Conservation (phyloP, 2,113 vertebrate genomes). For the Xerus inauris region DNA sequence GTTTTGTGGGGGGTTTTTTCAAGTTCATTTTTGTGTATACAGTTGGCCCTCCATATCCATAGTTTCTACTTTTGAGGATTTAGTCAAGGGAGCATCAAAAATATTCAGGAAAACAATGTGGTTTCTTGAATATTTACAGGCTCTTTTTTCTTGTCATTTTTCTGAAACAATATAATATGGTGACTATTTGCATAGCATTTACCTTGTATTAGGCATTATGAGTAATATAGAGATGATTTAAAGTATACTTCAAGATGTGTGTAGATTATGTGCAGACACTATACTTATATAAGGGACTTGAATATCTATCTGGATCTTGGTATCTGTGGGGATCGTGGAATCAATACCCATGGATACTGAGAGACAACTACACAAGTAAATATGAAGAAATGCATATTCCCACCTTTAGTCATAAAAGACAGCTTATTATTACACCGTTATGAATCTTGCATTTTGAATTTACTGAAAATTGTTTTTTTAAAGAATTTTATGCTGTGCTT, state of each 20-base stretch:
- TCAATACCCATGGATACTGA: background rate
- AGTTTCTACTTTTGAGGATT: background rate
- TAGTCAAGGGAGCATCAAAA: background rate
- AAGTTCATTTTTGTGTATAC: background rate
- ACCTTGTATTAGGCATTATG: background rate
- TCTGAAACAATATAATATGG: background rate
- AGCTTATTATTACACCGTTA: background rate
- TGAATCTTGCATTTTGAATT: background rate
- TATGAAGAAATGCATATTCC: background rate
- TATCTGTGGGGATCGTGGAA: background rate
- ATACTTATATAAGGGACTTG: background rate
- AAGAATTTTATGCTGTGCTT: background rate
- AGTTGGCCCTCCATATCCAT: background rate
- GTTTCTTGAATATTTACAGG: background rate
- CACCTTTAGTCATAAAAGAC: background rate
- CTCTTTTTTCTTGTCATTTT: background rate
- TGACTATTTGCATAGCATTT: background rate
- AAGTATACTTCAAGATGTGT: background rate
- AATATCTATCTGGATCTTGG: background rate
- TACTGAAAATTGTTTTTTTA: background rate
- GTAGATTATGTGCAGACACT: background rate
- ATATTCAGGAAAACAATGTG: background rate
- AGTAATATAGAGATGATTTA: background rate
- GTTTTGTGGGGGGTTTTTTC: background rate
- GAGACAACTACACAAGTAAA: background rate